Evolutionary conservation across 2,797 vertebrate genomes (phyloP), one percentile per base, ranked within the genome.

Genomic region (Salmo trutta): DNA sequence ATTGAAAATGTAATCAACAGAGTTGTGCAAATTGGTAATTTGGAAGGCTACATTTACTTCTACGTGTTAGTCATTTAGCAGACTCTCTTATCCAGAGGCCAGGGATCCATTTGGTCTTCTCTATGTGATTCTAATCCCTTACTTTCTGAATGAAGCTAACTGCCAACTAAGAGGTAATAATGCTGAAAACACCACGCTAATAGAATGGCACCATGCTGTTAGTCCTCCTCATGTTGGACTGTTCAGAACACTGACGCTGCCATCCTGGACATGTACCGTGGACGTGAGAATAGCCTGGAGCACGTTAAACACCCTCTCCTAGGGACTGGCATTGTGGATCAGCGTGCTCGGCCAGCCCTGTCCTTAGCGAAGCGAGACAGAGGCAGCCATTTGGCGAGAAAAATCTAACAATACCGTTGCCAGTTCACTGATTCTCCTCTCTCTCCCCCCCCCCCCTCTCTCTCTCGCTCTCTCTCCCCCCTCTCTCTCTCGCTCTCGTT

Each of bases 301-400:
- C 21, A 24, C 21, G 21, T 10, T 62, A 62, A 67, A 67, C 33
- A 15, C 16, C 14, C 5, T 67, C 65, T 67, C 65, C 65, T 67
- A 67, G 16, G 65, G 29, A 67, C 29, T 33, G 29, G 29, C 6
- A 16, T 16, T 33, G 66, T 21, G 7, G 29, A 54, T 78, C 19
- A 72, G 69, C 41, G 71, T 33, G 64, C 29, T 33, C 71, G 76
- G 27, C 74, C 72, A 74, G 71, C 64, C 69, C 67, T 65, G 33
- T 78, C 77, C 76, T 76, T 65, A 66, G 31, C 74, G 64, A 54
- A 77, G 71, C 69, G 73, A 79, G 69, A 77, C 69, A 72, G 59
- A 77, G 73, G 70, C 66, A 66, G 78, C 80, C 80, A 75, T 75
- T 79, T 79, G 79, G 80, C 71, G 73, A 81, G 70, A 51, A 29